phyloP scores from a whole-genome alignment of 2,888 invertebrate genomes.

The Agriopis leucophaearia region DNA sequence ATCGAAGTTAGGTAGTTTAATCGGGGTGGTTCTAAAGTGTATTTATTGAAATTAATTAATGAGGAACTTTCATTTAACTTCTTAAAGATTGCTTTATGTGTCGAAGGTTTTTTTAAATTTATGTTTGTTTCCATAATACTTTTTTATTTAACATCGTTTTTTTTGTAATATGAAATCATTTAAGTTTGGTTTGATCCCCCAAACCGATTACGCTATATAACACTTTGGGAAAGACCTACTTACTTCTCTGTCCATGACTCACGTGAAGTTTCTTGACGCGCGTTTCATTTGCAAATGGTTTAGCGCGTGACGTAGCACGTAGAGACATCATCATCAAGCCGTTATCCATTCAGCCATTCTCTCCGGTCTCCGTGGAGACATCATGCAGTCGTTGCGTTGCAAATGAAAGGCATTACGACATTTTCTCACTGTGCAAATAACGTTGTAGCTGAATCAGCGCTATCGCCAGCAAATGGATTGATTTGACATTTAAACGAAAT shows the following conservation, averaged over 20 bases:
- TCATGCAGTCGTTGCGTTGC: conserved; percentile 11
- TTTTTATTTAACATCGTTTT: not conserved
- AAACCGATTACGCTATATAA: not conserved
- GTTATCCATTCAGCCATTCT: conserved; percentile 20
- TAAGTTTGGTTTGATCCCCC: not conserved
- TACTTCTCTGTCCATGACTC: conserved; percentile 21
- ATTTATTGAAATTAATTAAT: no score
- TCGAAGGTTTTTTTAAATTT: no score
- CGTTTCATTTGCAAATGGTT: conserved; percentile 25
- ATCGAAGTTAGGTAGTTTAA: no score
- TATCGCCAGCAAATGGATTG: not conserved
- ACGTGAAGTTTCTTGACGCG: conserved; percentile 22
- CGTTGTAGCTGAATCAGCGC: not conserved
- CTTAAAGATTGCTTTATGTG: no score
- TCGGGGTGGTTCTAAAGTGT: no score
- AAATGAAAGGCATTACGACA: conserved; percentile 18
- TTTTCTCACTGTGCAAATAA: conserved; percentile 3
- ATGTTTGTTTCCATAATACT: no score
- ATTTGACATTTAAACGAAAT: conserved; percentile 1
- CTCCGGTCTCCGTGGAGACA: conserved; percentile 20
- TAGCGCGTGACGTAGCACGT: conserved; percentile 12
- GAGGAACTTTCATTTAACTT: no score
- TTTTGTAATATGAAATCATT: no score
- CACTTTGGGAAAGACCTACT: conserved; percentile 11
- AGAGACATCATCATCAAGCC: conserved; percentile 23